Conservation (phyloP, 2,888 invertebrate species). For the Amphipoea lucens region DNA sequence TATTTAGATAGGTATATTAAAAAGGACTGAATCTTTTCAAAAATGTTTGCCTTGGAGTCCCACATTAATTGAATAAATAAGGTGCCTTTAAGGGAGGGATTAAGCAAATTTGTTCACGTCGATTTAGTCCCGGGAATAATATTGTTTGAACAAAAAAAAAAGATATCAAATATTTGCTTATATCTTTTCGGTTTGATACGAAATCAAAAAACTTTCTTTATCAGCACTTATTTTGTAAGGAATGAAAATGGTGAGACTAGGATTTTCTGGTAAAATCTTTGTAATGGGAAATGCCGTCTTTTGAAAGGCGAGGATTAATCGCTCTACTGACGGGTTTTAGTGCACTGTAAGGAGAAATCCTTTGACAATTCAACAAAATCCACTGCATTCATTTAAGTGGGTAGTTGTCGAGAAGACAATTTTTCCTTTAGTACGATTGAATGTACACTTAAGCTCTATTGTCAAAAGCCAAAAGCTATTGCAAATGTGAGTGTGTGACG, state of each 20-base stretch:
- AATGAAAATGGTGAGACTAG: conserved; percentile 19
- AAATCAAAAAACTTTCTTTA: conserved; percentile 21
- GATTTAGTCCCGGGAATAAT: conserved; percentile 40
- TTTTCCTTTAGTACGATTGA: not conserved
- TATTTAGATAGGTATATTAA: conserved; percentile 40
- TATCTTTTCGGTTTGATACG: conserved; percentile 23
- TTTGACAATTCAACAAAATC: conserved; percentile 36
- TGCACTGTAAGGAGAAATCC: conserved; percentile 19
- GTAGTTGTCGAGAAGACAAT: not conserved
- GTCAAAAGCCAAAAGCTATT: not conserved
- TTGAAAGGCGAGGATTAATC: conserved; percentile 42
- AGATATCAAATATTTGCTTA: conserved; percentile 38
- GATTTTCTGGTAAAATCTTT: conserved; percentile 28
- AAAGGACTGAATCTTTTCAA: conserved; percentile 38
- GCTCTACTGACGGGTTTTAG: conserved; percentile 21
- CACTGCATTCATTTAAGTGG: conserved; percentile 12
- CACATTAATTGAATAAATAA: conserved; percentile 62
- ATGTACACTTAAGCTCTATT: not conserved
- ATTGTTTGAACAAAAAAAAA: conserved; percentile 50
- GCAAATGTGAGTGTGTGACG: not conserved
- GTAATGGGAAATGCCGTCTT: conserved; percentile 22
- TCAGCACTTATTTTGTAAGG: not conserved
- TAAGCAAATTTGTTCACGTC: conserved; percentile 57
- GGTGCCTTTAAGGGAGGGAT: conserved; percentile 42
- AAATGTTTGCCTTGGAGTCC: conserved; percentile 46